Conservation (phyloP, 1,140 invertebrate genomes). For the Latrodectus geometricus region DNA sequence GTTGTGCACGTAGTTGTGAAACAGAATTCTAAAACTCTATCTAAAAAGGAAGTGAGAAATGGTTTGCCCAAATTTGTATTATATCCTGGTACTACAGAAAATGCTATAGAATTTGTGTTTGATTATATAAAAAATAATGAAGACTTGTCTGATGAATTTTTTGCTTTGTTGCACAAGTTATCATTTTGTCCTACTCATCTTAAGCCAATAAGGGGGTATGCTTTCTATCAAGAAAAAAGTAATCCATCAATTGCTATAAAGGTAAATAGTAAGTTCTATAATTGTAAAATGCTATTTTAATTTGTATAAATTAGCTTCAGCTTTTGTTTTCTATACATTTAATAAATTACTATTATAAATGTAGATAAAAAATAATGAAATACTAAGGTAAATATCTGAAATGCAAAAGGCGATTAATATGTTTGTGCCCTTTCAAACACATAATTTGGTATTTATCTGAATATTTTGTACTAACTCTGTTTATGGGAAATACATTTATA, state of each 20-base stretch:
- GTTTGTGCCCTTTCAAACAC: too few relatives aligned
- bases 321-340: too few relatives aligned
- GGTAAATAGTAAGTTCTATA: neutral
- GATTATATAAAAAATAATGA: constrained; percentile 67
- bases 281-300: too few relatives aligned
- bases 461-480: too few relatives aligned
- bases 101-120: constrained; percentile 69
- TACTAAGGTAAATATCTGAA: too few relatives aligned
- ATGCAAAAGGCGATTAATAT: too few relatives aligned
- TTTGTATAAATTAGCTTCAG: too few relatives aligned
- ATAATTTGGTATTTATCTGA: too few relatives aligned
- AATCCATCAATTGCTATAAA: neutral
- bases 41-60: neutral
- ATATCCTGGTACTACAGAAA: constrained; percentile 70
- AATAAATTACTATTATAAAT: too few relatives aligned
- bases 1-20: constrained; percentile 92
- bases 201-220: constrained; percentile 37
- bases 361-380: too few relatives aligned
- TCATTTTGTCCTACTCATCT: neutral
- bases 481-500: too few relatives aligned
- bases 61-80: constrained; percentile 67
- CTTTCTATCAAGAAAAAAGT: neutral
- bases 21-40: constrained; percentile 69
- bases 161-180: constrained; percentile 46
- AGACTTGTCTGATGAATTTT: constrained; percentile 34